Evolutionary conservation across 2,888 invertebrate species (phyloP).

Genomic region (Nasonovia ribisnigri): DNA sequence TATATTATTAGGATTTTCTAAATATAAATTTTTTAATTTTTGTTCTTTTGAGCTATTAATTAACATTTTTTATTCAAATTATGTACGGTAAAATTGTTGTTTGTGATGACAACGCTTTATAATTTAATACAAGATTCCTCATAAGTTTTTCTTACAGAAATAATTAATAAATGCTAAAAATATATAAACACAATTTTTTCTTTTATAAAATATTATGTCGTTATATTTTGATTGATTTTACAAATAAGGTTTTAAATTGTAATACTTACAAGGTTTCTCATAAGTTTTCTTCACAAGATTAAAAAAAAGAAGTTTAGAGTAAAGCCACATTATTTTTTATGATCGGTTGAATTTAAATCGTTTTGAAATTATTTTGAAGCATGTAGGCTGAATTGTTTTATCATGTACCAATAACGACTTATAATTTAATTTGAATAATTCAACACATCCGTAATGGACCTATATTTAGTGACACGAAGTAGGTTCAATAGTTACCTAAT

Average conservation of each 20-base stretch:
- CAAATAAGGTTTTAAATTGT: too few relatives aligned
- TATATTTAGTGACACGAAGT: too few relatives aligned
- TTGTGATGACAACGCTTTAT: neutral
- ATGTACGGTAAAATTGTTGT: neutral
- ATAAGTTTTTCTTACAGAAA: neutral
- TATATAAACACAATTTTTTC: too few relatives aligned
- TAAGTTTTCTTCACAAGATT: neutral
- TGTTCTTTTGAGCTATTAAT: neutral
- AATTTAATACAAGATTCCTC: neutral
- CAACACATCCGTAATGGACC: too few relatives aligned
- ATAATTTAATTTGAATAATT: too few relatives aligned
- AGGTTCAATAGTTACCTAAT: neutral
- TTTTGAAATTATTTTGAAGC: neutral
- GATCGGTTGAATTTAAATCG: neutral
- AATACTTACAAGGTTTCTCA: too few relatives aligned
- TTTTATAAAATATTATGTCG: too few relatives aligned
- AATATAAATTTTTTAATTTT: too few relatives aligned
- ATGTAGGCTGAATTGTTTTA: too few relatives aligned
- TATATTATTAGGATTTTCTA: neutral
- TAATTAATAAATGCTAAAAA: too few relatives aligned
- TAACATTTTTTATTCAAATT: neutral
- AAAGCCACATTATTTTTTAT: neutral
- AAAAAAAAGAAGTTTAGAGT: neutral
- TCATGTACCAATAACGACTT: too few relatives aligned
- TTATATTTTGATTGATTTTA: too few relatives aligned